Percentiles rank a stretch among this genome's conserved stretches.
Conservation (phyloP, 1,140 invertebrate genomes). For the Pseudoatta argentina region DNA sequence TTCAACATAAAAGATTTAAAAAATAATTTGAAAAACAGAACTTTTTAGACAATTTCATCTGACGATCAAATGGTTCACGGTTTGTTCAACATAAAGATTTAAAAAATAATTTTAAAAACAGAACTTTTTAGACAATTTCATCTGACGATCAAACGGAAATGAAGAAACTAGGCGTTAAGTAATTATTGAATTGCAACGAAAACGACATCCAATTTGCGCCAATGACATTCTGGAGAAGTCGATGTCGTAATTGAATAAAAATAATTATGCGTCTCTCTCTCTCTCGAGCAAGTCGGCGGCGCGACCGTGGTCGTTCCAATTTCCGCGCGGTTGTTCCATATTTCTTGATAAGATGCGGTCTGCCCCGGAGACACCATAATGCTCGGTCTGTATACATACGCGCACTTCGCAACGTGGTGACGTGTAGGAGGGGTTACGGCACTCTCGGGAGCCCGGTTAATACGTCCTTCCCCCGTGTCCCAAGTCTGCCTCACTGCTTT, state of each 20-base stretch:
- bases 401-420: slow-evolving; percentile 44
- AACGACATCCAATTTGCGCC: slow-evolving; percentile 5
- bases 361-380: slow-evolving; percentile 59
- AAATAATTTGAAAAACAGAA: background rate
- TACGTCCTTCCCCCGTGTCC: slow-evolving; percentile 54
- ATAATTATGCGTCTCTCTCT: slow-evolving; percentile 46
- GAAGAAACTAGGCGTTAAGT: background rate
- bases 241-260: slow-evolving; percentile 54
- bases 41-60: background rate
- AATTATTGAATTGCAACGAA: background rate
- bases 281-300: background rate
- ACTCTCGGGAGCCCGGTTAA: slow-evolving; percentile 64
- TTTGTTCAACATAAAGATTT: background rate
- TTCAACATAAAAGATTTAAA: background rate
- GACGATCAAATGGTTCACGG: background rate
- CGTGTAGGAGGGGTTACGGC: slow-evolving; percentile 58
- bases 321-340: slow-evolving; percentile 58
- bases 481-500: slow-evolving; percentile 65
- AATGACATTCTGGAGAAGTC: slow-evolving; percentile 14
- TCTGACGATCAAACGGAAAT: background rate
- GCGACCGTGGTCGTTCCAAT: slow-evolving; percentile 42
- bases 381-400: slow-evolving; percentile 40
- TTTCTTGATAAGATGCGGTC: slow-evolving; percentile 61
- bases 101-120: background rate
- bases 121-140: background rate